Percentiles rank a stretch among this genome's conserved stretches.
Conservation (phyloP, 1,140 invertebrate genomes). For the Uloborus diversus region DNA sequence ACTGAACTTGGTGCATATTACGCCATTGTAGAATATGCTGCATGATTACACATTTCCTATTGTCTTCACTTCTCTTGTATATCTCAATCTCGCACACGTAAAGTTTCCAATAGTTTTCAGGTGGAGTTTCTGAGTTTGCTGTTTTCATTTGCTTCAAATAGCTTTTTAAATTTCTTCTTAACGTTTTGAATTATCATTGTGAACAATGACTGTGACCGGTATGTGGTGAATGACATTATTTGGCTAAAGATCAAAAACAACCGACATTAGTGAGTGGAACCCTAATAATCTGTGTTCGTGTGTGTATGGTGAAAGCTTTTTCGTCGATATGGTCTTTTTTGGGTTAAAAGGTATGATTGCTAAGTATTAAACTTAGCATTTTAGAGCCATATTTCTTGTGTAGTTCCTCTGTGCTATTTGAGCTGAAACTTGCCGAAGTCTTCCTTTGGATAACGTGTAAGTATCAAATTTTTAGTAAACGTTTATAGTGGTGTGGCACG, state of each 20-base stretch:
- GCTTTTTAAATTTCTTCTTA: not conserved
- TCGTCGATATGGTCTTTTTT: conserved; percentile 13
- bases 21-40: too few relatives aligned
- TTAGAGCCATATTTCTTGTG: too few relatives aligned
- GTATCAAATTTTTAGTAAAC: too few relatives aligned
- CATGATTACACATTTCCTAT: too few relatives aligned
- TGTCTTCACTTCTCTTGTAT: not conserved
- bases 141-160: not conserved
- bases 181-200: not conserved
- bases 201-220: conserved; percentile 23
- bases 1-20: too few relatives aligned
- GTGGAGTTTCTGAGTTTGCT: not conserved
- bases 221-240: conserved; percentile 35
- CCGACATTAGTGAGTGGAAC: conserved; percentile 35
- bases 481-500: too few relatives aligned
- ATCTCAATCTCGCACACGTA: not conserved
- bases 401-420: too few relatives aligned
- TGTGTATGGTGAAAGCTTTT: conserved; percentile 29
- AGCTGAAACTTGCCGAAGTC: too few relatives aligned
- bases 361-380: too few relatives aligned
- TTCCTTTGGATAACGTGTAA: too few relatives aligned
- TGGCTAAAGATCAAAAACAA: conserved; percentile 31
- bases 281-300: conserved; percentile 52
- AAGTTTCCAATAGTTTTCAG: not conserved
- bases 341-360: too few relatives aligned